Percentiles rank a stretch among this genome's conserved stretches.
phyloP scores from a whole-genome alignment of 1,140 invertebrate species.

The Lanistes nyassanus region DNA sequence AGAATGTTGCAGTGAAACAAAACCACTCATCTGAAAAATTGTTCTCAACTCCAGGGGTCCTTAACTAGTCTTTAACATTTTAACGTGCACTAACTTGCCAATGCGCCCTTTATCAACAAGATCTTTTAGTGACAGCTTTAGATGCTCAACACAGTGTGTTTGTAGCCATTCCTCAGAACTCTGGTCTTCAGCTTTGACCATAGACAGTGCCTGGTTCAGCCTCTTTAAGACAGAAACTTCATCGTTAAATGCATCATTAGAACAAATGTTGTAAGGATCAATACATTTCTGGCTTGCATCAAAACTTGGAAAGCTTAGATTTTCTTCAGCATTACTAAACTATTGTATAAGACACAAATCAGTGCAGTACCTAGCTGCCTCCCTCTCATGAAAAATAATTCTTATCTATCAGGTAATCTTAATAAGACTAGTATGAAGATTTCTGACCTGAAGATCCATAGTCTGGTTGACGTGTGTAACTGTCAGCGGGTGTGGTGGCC shows the following conservation, averaged over 20 bases:
- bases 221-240: constrained; percentile 31
- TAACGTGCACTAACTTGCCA: constrained; percentile 51
- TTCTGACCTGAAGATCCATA: constrained; percentile 55
- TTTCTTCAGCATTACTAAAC: no score
- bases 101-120: constrained; percentile 64
- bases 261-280: background rate
- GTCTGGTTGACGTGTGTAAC: constrained; percentile 66
- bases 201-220: constrained; percentile 41
- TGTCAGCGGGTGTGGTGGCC: constrained; percentile 59
- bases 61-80: no score
- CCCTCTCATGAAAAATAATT: no score
- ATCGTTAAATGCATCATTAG: background rate
- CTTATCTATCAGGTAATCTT: background rate
- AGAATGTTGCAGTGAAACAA: no score
- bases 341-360: background rate
- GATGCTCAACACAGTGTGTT: constrained; percentile 58
- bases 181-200: constrained; percentile 54
- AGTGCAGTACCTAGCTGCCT: no score
- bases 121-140: constrained; percentile 64
- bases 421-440: background rate
- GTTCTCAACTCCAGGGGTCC: no score
- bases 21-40: no score
- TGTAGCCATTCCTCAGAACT: constrained; percentile 64
- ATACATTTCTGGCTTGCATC: background rate
- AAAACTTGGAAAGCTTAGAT: background rate